phyloP scores from a whole-genome alignment of 23 tunicate species.

The Ciona savignyi region DNA sequence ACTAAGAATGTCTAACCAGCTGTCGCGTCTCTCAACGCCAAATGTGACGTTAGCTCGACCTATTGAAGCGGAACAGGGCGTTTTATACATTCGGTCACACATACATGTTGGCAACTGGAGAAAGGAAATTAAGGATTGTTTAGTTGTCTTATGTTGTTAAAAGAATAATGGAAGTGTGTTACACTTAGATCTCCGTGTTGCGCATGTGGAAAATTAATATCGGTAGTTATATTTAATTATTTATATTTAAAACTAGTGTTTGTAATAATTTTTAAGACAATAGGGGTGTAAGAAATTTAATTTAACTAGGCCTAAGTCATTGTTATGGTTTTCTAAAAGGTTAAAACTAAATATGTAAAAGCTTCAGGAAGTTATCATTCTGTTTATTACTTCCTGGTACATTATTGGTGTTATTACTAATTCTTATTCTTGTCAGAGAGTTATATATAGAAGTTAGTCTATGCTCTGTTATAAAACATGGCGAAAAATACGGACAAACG shows the following conservation, averaged over 20 bases:
- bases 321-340: too few relatives aligned
- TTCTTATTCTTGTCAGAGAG: neutral
- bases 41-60: neutral
- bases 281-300: too few relatives aligned
- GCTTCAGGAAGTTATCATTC: neutral
- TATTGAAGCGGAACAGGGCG: neutral
- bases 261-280: too few relatives aligned
- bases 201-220: neutral
- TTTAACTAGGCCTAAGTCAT: too few relatives aligned
- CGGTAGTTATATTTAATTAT: neutral
- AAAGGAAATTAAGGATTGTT: too few relatives aligned
- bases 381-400: neutral
- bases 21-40: neutral
- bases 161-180: too few relatives aligned
- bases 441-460: neutral
- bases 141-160: too few relatives aligned
- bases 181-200: too few relatives aligned
- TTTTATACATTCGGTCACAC: neutral
- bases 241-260: too few relatives aligned
- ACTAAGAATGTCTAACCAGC: too few relatives aligned
- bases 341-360: too few relatives aligned
- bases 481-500: constrained; percentile 6
- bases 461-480: neutral
- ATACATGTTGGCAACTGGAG: neutral
- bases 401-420: neutral